These are phyloP conservation scores for Cantharis lateralis DNA, from an alignment of 2,888 invertebrate species.

Conservation along the genomic window DNA sequence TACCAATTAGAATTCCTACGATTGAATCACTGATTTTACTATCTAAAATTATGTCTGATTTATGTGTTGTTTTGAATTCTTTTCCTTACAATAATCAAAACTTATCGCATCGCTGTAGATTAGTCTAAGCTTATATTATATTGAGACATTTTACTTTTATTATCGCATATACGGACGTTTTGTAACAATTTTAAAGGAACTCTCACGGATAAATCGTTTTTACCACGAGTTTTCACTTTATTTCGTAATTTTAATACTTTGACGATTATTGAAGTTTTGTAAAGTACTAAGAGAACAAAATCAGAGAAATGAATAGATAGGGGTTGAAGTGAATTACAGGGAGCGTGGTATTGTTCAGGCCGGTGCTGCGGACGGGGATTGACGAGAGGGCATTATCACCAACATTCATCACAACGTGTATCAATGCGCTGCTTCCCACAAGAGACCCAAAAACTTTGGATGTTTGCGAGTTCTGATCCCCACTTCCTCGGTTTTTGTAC, in stretches of 20 bases:
- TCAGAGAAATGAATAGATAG: constrained; percentile 54
- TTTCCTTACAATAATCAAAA: constrained; percentile 11
- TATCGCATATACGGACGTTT: neutral
- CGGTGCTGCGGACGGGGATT: constrained; percentile 60
- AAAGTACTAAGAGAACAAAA: constrained; percentile 43
- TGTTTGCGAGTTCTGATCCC: constrained; percentile 51
- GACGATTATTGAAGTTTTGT: constrained; percentile 46
- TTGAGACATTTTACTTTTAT: constrained; percentile 5
- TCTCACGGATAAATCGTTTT: neutral
- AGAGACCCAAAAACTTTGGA: constrained; percentile 55
- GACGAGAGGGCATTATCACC: constrained; percentile 61
- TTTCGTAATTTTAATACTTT: constrained; percentile 41
- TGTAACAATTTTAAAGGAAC: neutral
- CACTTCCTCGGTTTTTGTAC: constrained; percentile 47
- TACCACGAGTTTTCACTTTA: neutral
- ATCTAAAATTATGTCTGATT: constrained; percentile 43
- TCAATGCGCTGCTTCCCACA: constrained; percentile 58
- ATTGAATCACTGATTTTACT: constrained; percentile 54
- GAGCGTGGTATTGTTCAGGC: constrained; percentile 61
- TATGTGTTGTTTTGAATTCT: constrained; percentile 43
- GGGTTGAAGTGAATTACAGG: constrained; percentile 55
- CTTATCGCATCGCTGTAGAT: constrained; percentile 1
- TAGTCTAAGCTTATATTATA: constrained; percentile 9
- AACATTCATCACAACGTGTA: constrained; percentile 59
- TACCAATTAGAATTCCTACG: constrained; percentile 56